Base-by-base conservation (phyloP, 2,888 invertebrate genomes). In the Ischnus inquisitorius region DNA sequence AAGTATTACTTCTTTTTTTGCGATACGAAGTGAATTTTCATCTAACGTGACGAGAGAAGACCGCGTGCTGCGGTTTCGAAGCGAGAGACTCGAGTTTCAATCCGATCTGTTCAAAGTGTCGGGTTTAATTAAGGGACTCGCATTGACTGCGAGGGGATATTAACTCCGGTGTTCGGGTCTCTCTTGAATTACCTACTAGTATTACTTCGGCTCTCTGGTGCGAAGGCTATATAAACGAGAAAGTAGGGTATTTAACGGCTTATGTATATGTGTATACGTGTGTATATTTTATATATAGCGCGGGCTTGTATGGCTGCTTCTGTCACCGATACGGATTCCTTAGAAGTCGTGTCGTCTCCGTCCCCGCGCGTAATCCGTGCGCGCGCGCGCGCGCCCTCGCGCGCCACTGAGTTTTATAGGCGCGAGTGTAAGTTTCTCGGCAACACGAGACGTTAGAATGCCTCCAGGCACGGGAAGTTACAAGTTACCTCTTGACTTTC, bases 241-340 rank as follows among this genome's bases (percentile, higher is more conserved):
- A 46, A 12, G 69, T 69, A 12, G 79, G 75, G 82, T 83, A 83
- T 83, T 87, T 83, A 86, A 88, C 85, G 75, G 84, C 82, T 22
- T 74, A 74, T 68, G 75, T 60, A 76, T 69, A 82, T 82, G 68
- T 77, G 68, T 72, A 62, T 80, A 34, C 60, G 79, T 69, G 68
- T 60, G 74, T 62, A 80, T 82, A 69, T 74, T 41, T n/a, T 14
- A 51, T 74, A 65, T 81, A 76, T 84, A 85, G 85, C 57, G 76
- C 62, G 57, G 54, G 39, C 19, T 89, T 88, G 87, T 91, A 90
- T 74, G 91, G 91, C 88, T 91, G 89, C 91, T 87, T 87, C 89
- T 89, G 85, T 84, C 79, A 91, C 86, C 88, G 90, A 92, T 91
- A 91, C 90, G 90, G 91, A 92, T 91, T 91, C 91, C 90, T 88